A percentile compares a stretch with the other conserved stretches of the same genome.
Conservation (phyloP, 2,888 invertebrate species). For the Euclidia mi region DNA sequence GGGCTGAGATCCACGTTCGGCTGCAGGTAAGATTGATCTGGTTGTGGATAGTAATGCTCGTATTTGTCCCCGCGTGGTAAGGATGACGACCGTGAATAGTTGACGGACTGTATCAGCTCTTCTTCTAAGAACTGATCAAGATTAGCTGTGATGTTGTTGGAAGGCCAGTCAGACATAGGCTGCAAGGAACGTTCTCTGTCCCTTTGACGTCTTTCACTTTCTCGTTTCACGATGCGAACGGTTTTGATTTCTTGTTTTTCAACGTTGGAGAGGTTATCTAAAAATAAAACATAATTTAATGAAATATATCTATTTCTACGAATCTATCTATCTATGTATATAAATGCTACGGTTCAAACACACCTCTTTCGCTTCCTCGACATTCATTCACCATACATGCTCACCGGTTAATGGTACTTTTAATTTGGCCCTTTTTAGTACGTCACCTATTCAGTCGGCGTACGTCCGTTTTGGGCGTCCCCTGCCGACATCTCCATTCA, state of each 20-base stretch:
- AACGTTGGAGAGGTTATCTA: conserved; percentile 92
- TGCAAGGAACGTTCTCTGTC: conserved; percentile 93
- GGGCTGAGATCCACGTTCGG: conserved; percentile 83
- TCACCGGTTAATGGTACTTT: too few species aligned
- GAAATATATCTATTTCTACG: too few species aligned
- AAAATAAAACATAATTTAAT: neutral
- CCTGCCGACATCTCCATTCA: too few species aligned
- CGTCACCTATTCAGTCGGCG: too few species aligned
- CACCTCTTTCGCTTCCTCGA: too few species aligned
- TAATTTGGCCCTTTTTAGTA: too few species aligned
- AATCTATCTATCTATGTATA: too few species aligned
- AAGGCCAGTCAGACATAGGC: conserved; percentile 85
- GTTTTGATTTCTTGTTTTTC: conserved; percentile 98
- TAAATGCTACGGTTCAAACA: too few species aligned
- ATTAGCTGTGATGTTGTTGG: conserved; percentile 78
- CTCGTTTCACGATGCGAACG: conserved; percentile 97
- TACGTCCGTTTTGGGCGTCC: too few species aligned
- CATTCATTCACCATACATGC: too few species aligned
- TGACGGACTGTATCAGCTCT: conserved; percentile 78
- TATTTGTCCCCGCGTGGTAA: conserved; percentile 85
- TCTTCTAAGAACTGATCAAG: conserved; percentile 87
- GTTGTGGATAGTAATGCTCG: conserved; percentile 76
- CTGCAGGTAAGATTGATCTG: conserved; percentile 75
- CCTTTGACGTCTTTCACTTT: conserved; percentile 95
- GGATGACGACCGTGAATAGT: conserved; percentile 87